phyloP scores from a whole-genome alignment of 2,113 vertebrate species.

The Urocolius indicus region DNA sequence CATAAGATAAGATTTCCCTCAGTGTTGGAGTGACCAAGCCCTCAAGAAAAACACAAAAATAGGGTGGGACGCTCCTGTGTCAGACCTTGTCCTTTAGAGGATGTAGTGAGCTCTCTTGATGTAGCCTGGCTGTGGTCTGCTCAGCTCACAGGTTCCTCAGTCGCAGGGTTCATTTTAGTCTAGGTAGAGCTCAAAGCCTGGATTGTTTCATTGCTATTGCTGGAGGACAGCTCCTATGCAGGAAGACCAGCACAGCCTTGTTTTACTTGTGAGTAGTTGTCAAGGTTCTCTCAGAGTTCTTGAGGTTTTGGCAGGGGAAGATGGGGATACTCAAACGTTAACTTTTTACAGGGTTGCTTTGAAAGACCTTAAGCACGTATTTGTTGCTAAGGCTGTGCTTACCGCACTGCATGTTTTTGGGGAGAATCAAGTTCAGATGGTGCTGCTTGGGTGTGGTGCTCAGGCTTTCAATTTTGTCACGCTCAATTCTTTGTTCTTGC shows the following conservation, averaged over 20 bases:
- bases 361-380: not conserved
- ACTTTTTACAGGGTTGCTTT: not conserved
- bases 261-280: not conserved
- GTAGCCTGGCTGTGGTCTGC: not conserved
- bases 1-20: not conserved
- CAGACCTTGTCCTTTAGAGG: not conserved
- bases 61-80: accelerated
- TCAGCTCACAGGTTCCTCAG: not conserved
- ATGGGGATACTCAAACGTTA: not conserved
- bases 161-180: not conserved
- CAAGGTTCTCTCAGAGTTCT: not conserved
- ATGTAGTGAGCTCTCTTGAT: not conserved
- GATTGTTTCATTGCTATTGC: not conserved
- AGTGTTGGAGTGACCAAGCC: not conserved
- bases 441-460: not conserved
- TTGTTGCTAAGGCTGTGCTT: not conserved
- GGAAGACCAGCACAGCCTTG: not conserved
- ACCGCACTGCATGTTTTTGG: not conserved
- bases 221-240: not conserved
- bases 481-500: not conserved
- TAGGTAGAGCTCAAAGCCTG: not conserved
- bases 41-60: not conserved
- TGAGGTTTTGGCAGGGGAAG: not conserved
- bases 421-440: not conserved
- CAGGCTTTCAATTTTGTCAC: not conserved